Base-by-base conservation (phyloP, 2,888 invertebrate genomes). In the Habrosyne pyritoides region DNA sequence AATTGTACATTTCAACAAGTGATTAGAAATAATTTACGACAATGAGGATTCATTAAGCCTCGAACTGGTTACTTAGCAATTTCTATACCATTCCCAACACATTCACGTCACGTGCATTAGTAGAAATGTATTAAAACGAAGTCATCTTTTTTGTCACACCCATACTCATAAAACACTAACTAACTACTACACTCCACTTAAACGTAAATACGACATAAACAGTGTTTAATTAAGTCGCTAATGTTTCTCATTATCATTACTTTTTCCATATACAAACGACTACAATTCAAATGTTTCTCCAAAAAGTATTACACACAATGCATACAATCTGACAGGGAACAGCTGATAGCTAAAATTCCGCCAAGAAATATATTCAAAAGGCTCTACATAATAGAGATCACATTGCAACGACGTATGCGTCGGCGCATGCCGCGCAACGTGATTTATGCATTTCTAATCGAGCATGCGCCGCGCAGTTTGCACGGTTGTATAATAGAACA, bases 361-460 rank as follows among this genome's bases (percentile, higher is more conserved):
- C n/a, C 33, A 54, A 60, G 63, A 64, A 56, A 59, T 52, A 59
- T 56, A 61, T 53, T 54, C 63, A 70, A 66, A 68, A n/a, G 56
- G 63, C 64, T 63, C 64, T 66, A 63, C 61, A 63, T 66, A 70
- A 71, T 65, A 71, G 64, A 67, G 71, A 76, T 77, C 77, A 77
- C 73, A 73, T 67, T 68, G 57, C 59, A 53, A 56, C 54, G 55
- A 58, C 72, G 74, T 63, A 55, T 62, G 72, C 72, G 71, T 69
- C 30, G 42, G 73, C 79, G 81, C 86, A 79, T 84, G 80, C 67
- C 66, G 52, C 58, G 67, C 76, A 86, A 86, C 84, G 86, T 86
- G 86, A 84, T 79, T 75, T 77, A 70, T 80, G 73, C 77, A 75
- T 76, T 78, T 78, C 81, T 77, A 84, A 84, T 83, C 78, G 79